Evolutionary conservation across 2,113 vertebrate species (phyloP), one percentile per base, ranked within the genome.

Genomic region (Steatornis caripensis): DNA sequence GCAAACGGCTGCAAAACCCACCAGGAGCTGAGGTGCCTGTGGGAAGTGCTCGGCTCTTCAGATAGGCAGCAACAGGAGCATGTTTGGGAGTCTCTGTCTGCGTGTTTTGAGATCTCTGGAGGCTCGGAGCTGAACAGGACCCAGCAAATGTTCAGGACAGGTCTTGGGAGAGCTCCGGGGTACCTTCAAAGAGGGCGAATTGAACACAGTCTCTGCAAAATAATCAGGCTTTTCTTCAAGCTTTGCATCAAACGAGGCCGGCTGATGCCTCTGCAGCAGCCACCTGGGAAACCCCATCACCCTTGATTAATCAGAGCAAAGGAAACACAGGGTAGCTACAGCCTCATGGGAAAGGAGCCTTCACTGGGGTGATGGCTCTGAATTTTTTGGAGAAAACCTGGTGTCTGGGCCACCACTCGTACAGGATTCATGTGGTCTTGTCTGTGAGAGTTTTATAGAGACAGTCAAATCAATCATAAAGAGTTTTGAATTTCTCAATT

Each of bases 231-330:
- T 77, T 51, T 10, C 74, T 64, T 79, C 61, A 16, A 76, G 74
- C 48, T 43, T 61, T 70, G 86, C 68, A 65, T 77, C 62, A n/a
- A 43, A 32, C 0, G 6, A 62, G n/a, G 39, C 32, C 46, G 71
- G 49, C 75, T 37, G 90, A 49, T 61, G 75, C 24, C 34, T 70
- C 71, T 70, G 77, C 65, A 55, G 89, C 41, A 69, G 66, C 71
- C 92, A 55, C 83, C 80, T 75, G 91, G 95, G 94, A 75, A 75
- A 94, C 71, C n/a, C 96, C 87, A 64, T 94, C 93, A 84, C 70
- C 74, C 89, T 81, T 17, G 12, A 78, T 93, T 81, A 89, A 68
- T 55, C 89, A 75, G 68, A 82, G 93, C 83, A 22, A 27, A 46
- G 80, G 74, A 62, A 81, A 22, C 5, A 30, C 72, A 10, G 87